Evolutionary conservation across 2,797 vertebrate species (phyloP).

Genomic region (Propithecus deckenii): DNA sequence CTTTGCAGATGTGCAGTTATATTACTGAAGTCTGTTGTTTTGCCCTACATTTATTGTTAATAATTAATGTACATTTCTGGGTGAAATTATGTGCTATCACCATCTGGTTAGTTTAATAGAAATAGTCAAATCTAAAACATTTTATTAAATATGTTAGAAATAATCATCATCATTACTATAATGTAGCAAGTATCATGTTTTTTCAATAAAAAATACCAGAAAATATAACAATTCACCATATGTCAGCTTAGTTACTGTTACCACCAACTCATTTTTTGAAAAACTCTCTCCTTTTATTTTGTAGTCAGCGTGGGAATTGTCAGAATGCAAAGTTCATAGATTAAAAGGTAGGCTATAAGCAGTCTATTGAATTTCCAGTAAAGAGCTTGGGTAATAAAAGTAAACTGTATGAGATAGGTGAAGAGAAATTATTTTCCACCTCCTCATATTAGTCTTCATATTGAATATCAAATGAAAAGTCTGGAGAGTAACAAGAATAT

Average conservation of each 20-base stretch:
- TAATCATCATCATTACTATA: constrained; percentile 86
- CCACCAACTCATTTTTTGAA: constrained; percentile 66
- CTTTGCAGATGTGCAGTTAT: constrained; percentile 76
- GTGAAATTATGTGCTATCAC: constrained; percentile 78
- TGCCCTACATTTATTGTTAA: constrained; percentile 80
- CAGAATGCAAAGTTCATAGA: constrained; percentile 75
- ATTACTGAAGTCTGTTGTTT: constrained; percentile 78
- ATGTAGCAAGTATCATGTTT: constrained; percentile 83
- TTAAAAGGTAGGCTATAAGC: constrained; percentile 75
- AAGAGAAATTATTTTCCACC: constrained; percentile 82
- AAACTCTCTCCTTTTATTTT: constrained; percentile 40
- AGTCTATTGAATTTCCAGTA: constrained; percentile 82
- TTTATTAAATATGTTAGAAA: constrained; percentile 88
- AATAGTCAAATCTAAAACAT: constrained; percentile 85
- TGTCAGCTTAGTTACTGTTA: constrained; percentile 79
- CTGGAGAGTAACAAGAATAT: constrained; percentile 81
- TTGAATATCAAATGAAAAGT: constrained; percentile 81
- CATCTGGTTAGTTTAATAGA: constrained; percentile 88
- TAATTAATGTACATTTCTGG: constrained; percentile 80
- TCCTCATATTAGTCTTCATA: constrained; percentile 82
- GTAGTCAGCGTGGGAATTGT: constrained; percentile 79
- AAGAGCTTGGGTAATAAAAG: constrained; percentile 80
- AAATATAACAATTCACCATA: constrained; percentile 80
- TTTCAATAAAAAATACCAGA: constrained; percentile 80
- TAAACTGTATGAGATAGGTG: constrained; percentile 77